Percentiles rank a stretch among this genome's conserved stretches.
Evolutionary conservation across 2,888 invertebrate species (phyloP).

Genomic region (Eristalis pertinax): DNA sequence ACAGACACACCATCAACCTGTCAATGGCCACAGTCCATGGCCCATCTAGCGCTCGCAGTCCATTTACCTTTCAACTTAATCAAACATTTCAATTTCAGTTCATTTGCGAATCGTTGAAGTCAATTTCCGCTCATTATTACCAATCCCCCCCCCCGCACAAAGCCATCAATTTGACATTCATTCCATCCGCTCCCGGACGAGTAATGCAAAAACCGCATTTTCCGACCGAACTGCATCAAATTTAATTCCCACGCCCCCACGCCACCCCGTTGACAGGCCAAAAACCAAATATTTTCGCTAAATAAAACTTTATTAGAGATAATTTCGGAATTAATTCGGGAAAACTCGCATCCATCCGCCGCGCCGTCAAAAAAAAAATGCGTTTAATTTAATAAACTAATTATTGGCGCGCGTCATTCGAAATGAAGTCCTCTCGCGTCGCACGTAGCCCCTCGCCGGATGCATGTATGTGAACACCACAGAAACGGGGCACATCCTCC

Average conservation of each 20-base stretch:
- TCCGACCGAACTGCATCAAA: not conserved
- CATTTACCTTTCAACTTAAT: not conserved
- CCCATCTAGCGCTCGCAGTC: not conserved
- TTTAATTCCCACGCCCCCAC: not conserved
- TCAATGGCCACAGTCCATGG: no score
- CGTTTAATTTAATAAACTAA: conserved; percentile 70
- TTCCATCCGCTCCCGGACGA: not conserved
- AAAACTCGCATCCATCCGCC: not conserved
- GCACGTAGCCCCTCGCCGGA: not conserved
- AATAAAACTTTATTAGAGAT: conserved; percentile 60
- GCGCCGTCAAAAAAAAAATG: conserved; percentile 3
- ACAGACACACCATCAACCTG: no score
- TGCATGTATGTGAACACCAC: not conserved
- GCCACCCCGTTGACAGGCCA: not conserved
- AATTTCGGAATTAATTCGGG: conserved; percentile 24
- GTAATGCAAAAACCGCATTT: not conserved
- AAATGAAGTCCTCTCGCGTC: conserved; percentile 56
- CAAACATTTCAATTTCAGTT: not conserved
- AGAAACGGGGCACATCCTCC: not conserved
- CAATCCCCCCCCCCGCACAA: not conserved
- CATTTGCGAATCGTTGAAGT: not conserved
- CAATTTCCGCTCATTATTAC: not conserved
- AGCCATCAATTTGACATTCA: not conserved
- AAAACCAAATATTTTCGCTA: conserved; percentile 28
- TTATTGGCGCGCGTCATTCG: conserved; percentile 62